Base-by-base conservation (phyloP, 2,113 vertebrate species). In the Nycticryphes semicollaris region DNA sequence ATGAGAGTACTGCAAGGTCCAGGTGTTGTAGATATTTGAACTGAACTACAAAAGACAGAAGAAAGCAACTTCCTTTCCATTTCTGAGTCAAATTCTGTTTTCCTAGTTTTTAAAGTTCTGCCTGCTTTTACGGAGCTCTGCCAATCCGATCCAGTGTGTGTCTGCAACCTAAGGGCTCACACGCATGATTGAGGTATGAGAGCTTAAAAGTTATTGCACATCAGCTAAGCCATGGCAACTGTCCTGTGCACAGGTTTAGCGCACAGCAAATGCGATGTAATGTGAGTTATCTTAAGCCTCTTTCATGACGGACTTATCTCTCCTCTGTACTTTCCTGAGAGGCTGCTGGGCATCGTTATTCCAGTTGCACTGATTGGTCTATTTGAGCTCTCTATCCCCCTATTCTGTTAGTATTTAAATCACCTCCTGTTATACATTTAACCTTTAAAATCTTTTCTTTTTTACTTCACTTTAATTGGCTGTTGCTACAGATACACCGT, bases 221-320 rank as follows among this genome's bases (percentile, higher is more conserved):
- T 51, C 60, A 87, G 64, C 66, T 87, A 64, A 91, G 51, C 84
- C 80, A 60, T 27, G 33, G 56, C 80, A 94, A 75, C 89, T 89
- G 30, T 56, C n/a, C 87, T 68, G 35, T 22, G 8, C 39, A 54
- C 43, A 78, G 69, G 73, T 48, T 92, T 92, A 95, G 73, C 86
- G 56, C 64, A 43, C 60, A 91, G 91, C 48, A 91, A 93, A 89
- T 31, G 66, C 0, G 0, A 70, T 84, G 72, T 67, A 90, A 84
- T 84, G 33, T 78, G 78, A 85, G 51, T 89, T 92, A 84, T 78
- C 91, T 94, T 91, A 94, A 94, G 74, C 76, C 47, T 89, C 73
- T 95, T 94, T 89, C 66, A 28, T 60, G 89, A 59, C 10, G 64
- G 60, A 51, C 64, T 92, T 92, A 35, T 60, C 92, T 92, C 60